Percentiles rank a stretch among this genome's conserved stretches.
Conservation (phyloP, 2,113 vertebrate species). For the Anarrhichthys ocellatus region DNA sequence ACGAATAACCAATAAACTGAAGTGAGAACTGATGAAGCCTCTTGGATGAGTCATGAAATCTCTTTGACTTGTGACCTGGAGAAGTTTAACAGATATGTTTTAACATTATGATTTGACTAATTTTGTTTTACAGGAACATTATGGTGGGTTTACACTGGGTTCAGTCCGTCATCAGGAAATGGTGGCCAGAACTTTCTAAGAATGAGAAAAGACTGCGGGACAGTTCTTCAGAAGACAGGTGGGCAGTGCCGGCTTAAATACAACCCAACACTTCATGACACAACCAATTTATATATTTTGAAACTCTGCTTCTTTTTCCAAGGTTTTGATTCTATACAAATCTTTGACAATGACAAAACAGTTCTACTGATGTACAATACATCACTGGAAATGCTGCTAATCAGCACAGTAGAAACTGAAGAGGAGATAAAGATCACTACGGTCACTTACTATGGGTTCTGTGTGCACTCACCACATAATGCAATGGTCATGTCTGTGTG, state of each 20-base stretch:
- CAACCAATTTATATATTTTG: background rate
- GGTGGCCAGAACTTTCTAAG: slow-evolving; percentile 94
- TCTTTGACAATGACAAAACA: background rate
- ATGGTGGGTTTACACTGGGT: slow-evolving; percentile 97
- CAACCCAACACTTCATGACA: background rate
- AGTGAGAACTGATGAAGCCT: slow-evolving; percentile 5
- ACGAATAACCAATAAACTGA: slow-evolving; percentile 19
- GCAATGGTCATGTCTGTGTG: background rate
- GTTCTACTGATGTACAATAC: no score
- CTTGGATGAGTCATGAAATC: background rate
- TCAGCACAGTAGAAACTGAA: background rate
- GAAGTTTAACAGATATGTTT: background rate
- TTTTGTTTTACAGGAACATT: slow-evolving; percentile 85
- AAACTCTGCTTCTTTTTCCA: background rate
- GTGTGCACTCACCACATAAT: background rate
- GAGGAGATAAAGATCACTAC: background rate
- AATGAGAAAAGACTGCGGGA: slow-evolving; percentile 88
- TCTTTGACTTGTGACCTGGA: background rate
- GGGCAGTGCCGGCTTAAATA: background rate
- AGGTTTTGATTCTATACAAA: background rate
- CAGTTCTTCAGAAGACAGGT: slow-evolving; percentile 82
- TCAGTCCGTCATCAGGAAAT: slow-evolving; percentile 94
- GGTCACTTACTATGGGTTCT: background rate
- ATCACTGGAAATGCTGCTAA: background rate
- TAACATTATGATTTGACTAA: background rate